Evolutionary conservation across 2,888 invertebrate genomes (phyloP), one percentile per base, ranked within the genome.

Genomic region (Drosophila setosimentum): DNA sequence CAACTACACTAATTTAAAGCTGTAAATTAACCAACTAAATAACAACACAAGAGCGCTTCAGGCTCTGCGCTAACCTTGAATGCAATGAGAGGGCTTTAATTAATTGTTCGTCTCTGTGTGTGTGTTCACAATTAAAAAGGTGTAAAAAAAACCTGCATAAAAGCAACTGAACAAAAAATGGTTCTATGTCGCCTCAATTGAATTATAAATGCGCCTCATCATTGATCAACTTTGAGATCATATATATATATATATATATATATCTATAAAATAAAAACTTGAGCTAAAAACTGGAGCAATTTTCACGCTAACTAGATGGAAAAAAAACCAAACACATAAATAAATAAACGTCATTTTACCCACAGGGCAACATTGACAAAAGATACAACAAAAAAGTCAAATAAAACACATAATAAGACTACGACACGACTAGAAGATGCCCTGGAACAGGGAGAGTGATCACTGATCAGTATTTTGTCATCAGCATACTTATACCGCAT

Each of bases 1-100:
- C 78, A 89, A 80, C 89, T 86, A 86, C 89, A 89, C 87, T 86
- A 86, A 86, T 86, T 86, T 86, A 80, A 89, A 82, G 89, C 89
- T 89, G 85, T 89, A 86, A 86, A 86, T 86, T 86, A 89, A 84
- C 85, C 89, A 87, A 86, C 85, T 89, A 73, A 79, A 76, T 82
- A 83, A 63, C 65, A 67, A 59, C 59, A 51, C 74, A 69, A 68
- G 67, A 83, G 83, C 69, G 81, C 89, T 70, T 67, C 84, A 50
- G 74, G 72, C 68, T 29, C 68, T 62, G 63, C 67, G 70, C 57
- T 80, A 87, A 86, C 85, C 85, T 86, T 86, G 85, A 87, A 82
- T 87, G 85, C 85, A 86, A 89, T 89, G 85, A 86, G 84, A 88
- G 85, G 83, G 89, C 87, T 84, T 85, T 84, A 86, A 86, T 86